Evolutionary conservation across 2,797 vertebrate genomes (phyloP), one percentile per base, ranked within the genome.

Genomic region (Thripadectes ignobilis): DNA sequence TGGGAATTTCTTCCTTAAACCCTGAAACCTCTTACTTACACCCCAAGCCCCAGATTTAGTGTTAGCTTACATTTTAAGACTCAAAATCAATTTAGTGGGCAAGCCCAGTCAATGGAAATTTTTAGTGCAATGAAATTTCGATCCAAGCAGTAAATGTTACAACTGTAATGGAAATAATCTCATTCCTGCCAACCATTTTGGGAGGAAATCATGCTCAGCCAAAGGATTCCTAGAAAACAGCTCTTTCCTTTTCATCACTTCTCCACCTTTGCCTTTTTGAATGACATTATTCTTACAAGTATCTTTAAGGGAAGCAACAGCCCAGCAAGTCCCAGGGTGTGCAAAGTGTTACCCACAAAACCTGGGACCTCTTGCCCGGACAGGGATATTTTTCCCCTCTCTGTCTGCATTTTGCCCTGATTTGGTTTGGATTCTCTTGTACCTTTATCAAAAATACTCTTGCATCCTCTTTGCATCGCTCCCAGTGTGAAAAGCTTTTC

Each of bases 351-450:
- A 20, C 5, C 38, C 65, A 80, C 1, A 1, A 71, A 94, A 18
- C 1, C 24, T 0, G 0, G 27, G 30, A 36, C 30, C 5, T 84
- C 65, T 63, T 6, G 2, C 7, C 18, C 4, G 1, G 7, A 30
- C 27, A 68, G 66, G 13, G 32, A 49, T 48, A 9, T 26, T 81
- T 91, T 80, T 11, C 6, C 6, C 14, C 4, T 10, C 30, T 55
- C 0, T 12, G 20, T 27, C 59, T 66, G 4, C 8, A 6, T 69
- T 89, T 92, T 85, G 10, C 22, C 19, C 11, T 26, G 7, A 18
- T 1, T 7, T 17, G 7, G 1, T 22, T 36, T 78, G 29, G 3
- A 52, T 75, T 65, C 32, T 67, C 14, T 16, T 27, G 1, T 10
- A 3, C 13, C n/a, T 63, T 62, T 38, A 45, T 39, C 3, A 38